Evolutionary conservation across 1,140 invertebrate genomes (phyloP).

Genomic region (Bombus impatiens): DNA sequence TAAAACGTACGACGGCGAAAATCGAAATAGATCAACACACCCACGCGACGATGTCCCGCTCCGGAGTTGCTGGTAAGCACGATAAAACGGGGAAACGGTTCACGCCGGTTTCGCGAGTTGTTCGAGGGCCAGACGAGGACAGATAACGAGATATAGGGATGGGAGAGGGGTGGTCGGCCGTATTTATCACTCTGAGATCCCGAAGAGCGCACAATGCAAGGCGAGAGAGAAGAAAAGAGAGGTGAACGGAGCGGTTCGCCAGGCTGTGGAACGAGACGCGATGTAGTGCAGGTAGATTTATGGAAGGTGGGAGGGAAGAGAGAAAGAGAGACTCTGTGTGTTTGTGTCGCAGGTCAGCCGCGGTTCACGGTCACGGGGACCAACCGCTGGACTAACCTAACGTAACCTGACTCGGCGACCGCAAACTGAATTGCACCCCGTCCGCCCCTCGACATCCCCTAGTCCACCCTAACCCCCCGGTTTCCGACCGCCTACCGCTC

Average conservation of each 20-base stretch:
- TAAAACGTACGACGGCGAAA: not conserved
- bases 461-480: not conserved
- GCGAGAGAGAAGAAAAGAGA: not conserved
- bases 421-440: constrained; percentile 72
- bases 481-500: constrained; percentile 32
- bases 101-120: constrained; percentile 3
- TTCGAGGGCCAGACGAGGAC: constrained; percentile 25
- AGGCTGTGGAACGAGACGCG: constrained; percentile 69
- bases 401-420: constrained; percentile 64
- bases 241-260: constrained; percentile 20
- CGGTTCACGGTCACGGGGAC: constrained; percentile 80
- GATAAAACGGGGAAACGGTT: constrained; percentile 58
- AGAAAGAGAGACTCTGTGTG: constrained; percentile 49
- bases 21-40: constrained; percentile 54
- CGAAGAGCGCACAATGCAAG: constrained; percentile 69
- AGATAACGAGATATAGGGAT: constrained; percentile 21
- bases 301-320: constrained; percentile 74
- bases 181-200: constrained; percentile 65
- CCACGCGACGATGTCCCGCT: constrained; percentile 43
- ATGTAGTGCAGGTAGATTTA: constrained; percentile 79
- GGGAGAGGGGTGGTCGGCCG: constrained; percentile 36
- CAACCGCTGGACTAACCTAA: constrained; percentile 72
- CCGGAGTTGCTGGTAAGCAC: not conserved
- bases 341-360: constrained; percentile 80
- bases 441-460: constrained; percentile 1